Percentiles rank a stretch among this genome's conserved stretches.
Evolutionary conservation across 1,140 invertebrate species (phyloP).

Genomic region (Ceratina japonica): DNA sequence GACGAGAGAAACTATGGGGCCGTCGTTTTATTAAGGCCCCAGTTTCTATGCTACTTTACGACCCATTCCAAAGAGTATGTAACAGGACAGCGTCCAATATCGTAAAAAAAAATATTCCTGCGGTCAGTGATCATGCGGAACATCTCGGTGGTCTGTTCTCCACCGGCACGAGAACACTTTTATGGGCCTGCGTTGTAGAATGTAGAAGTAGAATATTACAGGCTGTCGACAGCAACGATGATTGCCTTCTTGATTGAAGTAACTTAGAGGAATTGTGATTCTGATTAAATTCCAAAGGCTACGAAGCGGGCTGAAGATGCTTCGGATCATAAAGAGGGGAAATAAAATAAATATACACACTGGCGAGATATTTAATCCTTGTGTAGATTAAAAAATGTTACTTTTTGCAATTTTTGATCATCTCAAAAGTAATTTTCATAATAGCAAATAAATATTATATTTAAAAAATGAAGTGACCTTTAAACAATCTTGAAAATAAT

Average conservation of each 20-base stretch:
- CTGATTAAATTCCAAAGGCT: neutral
- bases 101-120: conserved; percentile 48
- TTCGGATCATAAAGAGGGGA: no score
- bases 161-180: neutral
- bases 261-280: neutral
- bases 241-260: neutral
- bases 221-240: neutral
- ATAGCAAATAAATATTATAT: no score
- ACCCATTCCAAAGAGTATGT: conserved; percentile 26
- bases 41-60: conserved; percentile 50
- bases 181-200: neutral
- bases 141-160: conserved; percentile 6
- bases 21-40: conserved; percentile 56
- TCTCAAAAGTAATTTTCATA: no score
- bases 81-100: conserved; percentile 45
- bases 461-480: no score
- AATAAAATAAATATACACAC: no score
- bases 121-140: conserved; percentile 47
- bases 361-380: no score
- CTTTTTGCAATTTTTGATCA: no score
- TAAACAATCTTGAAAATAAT: no score
- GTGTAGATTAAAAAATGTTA: no score
- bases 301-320: neutral
- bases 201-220: neutral
- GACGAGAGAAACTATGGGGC: conserved; percentile 43